Conservation (phyloP, 2,113 vertebrate species). For the Oryzias javanicus region DNA sequence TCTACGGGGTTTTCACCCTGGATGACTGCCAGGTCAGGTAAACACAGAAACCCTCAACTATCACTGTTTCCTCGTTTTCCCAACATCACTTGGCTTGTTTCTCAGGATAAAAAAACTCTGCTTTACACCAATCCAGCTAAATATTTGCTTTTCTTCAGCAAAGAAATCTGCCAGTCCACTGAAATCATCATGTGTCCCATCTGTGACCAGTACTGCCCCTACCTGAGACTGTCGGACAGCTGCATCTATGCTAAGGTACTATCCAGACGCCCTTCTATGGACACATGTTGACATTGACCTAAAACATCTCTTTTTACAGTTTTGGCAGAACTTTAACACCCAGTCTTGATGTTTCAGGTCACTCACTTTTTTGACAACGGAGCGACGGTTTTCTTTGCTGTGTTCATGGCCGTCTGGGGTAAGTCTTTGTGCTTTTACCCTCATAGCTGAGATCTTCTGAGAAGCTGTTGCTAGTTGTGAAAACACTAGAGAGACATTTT, state of each 20-base stretch:
- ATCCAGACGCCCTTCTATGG: no score
- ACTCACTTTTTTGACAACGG: conserved; percentile 96
- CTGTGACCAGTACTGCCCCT: conserved; percentile 96
- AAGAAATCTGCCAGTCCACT: conserved; percentile 93
- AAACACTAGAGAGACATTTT: background rate
- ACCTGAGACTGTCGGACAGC: conserved; percentile 92
- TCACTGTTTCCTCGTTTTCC: background rate
- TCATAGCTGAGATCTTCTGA: no score
- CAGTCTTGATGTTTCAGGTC: conserved; percentile 76
- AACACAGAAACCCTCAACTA: conserved; percentile 11
- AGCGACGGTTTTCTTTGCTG: conserved; percentile 96
- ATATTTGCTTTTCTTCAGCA: conserved; percentile 80
- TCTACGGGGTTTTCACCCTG: conserved; percentile 90
- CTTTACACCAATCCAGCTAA: background rate
- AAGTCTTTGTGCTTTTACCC: conserved; percentile 59
- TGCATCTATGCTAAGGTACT: conserved; percentile 84
- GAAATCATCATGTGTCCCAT: conserved; percentile 96
- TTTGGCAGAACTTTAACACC: background rate
- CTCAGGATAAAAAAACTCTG: no score
- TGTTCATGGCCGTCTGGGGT: conserved; percentile 99
- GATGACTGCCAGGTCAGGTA: conserved; percentile 96
- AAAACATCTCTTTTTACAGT: background rate
- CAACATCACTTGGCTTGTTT: no score
- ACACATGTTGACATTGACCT: no score
- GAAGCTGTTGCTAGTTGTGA: background rate